Evolutionary conservation across 2,888 invertebrate genomes (phyloP), one percentile per base, ranked within the genome.

Genomic region (Tillus elongatus): DNA sequence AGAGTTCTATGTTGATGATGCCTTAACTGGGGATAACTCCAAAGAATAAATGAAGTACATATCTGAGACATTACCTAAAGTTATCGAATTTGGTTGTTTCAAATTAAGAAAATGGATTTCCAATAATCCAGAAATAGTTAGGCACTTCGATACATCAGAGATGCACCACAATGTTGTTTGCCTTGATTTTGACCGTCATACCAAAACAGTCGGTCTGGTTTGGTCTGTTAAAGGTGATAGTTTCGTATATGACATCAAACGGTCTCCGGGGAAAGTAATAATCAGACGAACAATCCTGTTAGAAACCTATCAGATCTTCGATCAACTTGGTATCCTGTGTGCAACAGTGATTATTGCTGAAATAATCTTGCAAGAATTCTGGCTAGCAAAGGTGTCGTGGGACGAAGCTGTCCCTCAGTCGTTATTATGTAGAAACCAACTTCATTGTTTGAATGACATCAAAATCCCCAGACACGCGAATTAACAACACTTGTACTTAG

Each of bases 1-100:
- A 6, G 36, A 43, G 30, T 47, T 49, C 37, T 49, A 47, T 39
- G 42, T 47, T 9, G 49, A 49, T 36, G 44, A 47, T 34, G 26
- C 43, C 8, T 15, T 48, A 9, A 39, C 42, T 8, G 45, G 46
- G 2, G 26, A 32, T 2, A 19, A 39, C 9, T 19, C 36, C 4
- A 11, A 33, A 9, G 33, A 39, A 31, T 24, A 29, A 28, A 13
- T 19, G 3, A n/a, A 15, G 6, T 24, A 33, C 16, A 11, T 43
- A 13, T 38, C 10, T 9, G 24, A 15, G 3, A 15, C 39, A 13
- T 29, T 40, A 11, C 14, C 16, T 10, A 28, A 37, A 14, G 16
- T 35, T 29, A 36, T 37, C 13, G 10, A 26, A 13, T 15, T n/a
- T 10, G 36, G 15, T 14, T 30, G 42, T 11, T 46, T 47, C 36